These are phyloP conservation scores for Hemithea aestivaria DNA, from an alignment of 2,888 invertebrate species.

Conservation along the genomic window DNA sequence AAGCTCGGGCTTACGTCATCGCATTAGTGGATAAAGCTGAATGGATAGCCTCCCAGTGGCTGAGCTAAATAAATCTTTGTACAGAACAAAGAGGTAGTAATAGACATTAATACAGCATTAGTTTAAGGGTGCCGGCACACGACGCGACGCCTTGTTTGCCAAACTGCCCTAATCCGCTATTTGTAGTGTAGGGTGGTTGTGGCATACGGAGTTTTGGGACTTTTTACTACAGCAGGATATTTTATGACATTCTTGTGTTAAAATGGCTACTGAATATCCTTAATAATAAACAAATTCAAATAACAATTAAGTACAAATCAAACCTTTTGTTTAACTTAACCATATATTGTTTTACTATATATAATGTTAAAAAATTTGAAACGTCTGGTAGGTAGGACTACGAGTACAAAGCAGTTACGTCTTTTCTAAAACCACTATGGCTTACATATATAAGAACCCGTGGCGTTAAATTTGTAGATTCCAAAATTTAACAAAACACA, in stretches of 20 bases:
- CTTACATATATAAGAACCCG: too few species aligned
- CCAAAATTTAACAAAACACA: too few species aligned
- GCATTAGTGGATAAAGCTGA: slow-evolving; percentile 45
- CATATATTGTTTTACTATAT: too few species aligned
- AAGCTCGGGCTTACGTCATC: slow-evolving; percentile 58
- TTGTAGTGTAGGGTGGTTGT: slow-evolving; percentile 56
- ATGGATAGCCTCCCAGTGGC: slow-evolving; percentile 40
- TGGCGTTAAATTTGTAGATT: too few species aligned
- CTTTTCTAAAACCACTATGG: too few species aligned
- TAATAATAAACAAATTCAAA: too few species aligned
- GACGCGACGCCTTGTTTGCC: slow-evolving; percentile 77
- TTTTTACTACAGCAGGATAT: background rate
- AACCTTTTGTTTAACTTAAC: too few species aligned
- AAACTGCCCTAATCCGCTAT: slow-evolving; percentile 79
- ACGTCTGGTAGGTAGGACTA: too few species aligned
- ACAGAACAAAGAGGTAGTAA: slow-evolving; percentile 64
- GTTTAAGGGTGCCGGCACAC: slow-evolving; percentile 66
- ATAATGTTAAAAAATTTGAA: too few species aligned
- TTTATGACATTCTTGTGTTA: background rate
- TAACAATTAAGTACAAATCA: too few species aligned
- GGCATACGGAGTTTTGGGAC: slow-evolving; percentile 17
- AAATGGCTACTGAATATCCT: too few species aligned
- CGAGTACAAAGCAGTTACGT: too few species aligned
- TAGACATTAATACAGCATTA: slow-evolving; percentile 78
- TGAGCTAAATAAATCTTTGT: slow-evolving; percentile 58